Evolutionary conservation across 2,113 vertebrate species (phyloP).

Genomic region (Pyrgilauda ruficollis): DNA sequence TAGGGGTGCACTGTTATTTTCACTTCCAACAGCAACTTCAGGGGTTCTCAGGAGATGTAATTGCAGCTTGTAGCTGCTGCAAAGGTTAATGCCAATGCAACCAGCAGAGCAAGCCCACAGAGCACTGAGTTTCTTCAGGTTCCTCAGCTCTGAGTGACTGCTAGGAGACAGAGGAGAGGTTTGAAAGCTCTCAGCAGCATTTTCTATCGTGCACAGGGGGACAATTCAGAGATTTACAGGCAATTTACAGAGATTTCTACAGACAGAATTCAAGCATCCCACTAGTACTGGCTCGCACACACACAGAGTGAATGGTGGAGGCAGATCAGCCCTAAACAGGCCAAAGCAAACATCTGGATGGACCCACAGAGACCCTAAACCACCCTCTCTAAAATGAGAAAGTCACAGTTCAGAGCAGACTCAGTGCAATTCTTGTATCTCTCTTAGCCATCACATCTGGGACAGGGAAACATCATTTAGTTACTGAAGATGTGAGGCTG

Average conservation of each 20-base stretch:
- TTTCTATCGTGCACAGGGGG: neutral
- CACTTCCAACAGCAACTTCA: neutral
- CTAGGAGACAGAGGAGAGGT: neutral
- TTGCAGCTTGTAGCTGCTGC: neutral
- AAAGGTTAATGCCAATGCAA: neutral
- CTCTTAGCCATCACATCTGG: neutral
- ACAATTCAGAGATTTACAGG: neutral
- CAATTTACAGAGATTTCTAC: neutral
- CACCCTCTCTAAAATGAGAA: neutral
- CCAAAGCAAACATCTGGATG: neutral
- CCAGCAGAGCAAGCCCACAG: neutral
- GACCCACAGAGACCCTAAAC: neutral
- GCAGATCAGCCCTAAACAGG: neutral
- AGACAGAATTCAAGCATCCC: neutral
- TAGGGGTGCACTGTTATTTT: neutral
- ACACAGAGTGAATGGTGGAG: accelerated
- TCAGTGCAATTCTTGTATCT: neutral
- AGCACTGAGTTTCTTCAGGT: neutral
- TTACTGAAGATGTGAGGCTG: neutral
- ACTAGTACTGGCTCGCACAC: neutral
- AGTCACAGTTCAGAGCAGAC: neutral
- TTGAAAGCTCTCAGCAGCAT: neutral
- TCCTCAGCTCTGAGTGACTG: neutral
- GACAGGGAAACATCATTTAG: neutral
- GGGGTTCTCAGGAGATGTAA: neutral